phyloP scores from a whole-genome alignment of 2,888 invertebrate genomes.

The Andrena bicolor region DNA sequence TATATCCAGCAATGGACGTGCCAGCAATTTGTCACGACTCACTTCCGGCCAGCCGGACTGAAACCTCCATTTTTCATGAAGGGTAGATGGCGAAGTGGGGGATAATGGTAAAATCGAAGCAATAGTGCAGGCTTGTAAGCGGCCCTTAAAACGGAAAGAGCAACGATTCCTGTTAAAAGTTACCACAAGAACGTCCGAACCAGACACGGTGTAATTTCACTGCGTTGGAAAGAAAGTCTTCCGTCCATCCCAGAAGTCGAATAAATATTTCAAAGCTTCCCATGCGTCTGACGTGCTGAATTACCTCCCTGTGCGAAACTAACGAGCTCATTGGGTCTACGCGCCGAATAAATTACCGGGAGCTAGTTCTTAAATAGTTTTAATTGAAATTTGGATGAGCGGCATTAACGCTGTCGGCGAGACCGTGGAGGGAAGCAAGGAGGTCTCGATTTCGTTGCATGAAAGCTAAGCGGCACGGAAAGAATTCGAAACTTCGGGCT shows the following conservation, averaged over 20 bases:
- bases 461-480: neutral
- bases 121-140: neutral
- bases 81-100: neutral
- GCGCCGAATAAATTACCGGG: neutral
- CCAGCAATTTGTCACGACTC: constrained; percentile 70
- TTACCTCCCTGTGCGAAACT: too few relatives aligned
- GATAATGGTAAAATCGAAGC: constrained; percentile 67
- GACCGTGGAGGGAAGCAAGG: too few relatives aligned
- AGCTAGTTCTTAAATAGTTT: constrained; percentile 4
- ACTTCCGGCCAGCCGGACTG: constrained; percentile 52
- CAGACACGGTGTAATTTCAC: neutral
- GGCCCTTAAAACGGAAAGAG: neutral
- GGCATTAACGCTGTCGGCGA: neutral
- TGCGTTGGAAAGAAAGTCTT: neutral
- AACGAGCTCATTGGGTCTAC: neutral
- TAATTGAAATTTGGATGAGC: constrained; percentile 8
- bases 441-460: neutral
- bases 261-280: neutral
- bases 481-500: constrained; percentile 12
- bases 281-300: neutral
- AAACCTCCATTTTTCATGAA: constrained; percentile 59
- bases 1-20: constrained; percentile 53
- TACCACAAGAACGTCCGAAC: neutral
- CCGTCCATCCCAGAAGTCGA: too few relatives aligned
- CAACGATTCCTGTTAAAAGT: neutral